Base-by-base conservation (phyloP, 2,113 vertebrate genomes). In the Petaurus breviceps region DNA sequence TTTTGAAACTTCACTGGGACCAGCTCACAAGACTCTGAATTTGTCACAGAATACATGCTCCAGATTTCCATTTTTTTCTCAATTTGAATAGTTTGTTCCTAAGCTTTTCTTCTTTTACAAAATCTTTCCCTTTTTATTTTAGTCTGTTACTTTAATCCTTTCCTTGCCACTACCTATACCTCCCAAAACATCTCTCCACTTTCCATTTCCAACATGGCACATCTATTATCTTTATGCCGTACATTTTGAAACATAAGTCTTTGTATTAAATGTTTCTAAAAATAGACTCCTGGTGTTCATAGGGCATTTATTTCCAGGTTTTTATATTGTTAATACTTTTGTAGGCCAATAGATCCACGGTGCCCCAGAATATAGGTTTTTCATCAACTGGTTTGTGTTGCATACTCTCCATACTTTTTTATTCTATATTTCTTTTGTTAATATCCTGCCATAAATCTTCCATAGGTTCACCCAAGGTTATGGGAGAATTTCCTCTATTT, bases 231-330 rank as follows among this genome's bases (percentile, higher is more conserved):
- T 8, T 50, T 95, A 50, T 90, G 92, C 95, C 89, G 46, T 50
- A 53, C 68, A 61, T 46, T 11, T 97, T 95, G 28, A 91, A 90
- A n/a, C 68, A 90, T 11, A 92, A 92, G 46, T 93, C 57, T 7
- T 90, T 19, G 55, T 92, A 98, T 97, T 98, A 98, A 98, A 98
- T 22, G 57, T 94, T 97, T 97, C 47, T 94, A 52, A 97, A 96
- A 96, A 28, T 43, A 12, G 49, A 3, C 0, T 91, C 57, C 43
- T 91, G 9, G 92, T 96, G n/a, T 98, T 92, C 2, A 3, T 11
- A 84, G 90, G 57, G 52, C 77, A 61, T 92, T 96, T 96, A 92
- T 94, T 96, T 50, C 91, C 89, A 90, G 55, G 92, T 93, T 6
- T 8, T 89, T 50, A 25, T 93, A 8, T 43, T 91, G 89, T 24